A percentile compares a stretch with the other conserved stretches of the same genome.
These are phyloP conservation scores for Nyleta sp. DNA, from an alignment of 2,888 invertebrate genomes.

Conservation along the genomic window DNA sequence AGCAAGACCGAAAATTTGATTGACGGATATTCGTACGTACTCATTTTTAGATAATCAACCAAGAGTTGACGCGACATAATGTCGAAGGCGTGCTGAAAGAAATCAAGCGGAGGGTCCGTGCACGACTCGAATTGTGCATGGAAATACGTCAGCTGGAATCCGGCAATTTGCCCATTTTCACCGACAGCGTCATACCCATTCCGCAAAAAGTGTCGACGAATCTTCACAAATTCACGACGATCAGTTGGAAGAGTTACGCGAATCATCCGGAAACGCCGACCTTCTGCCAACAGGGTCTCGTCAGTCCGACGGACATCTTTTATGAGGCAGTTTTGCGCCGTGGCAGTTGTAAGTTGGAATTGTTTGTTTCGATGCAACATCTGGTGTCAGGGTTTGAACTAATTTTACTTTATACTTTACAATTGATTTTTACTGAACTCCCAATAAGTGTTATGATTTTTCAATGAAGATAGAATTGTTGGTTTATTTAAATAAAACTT, in stretches of 20 bases:
- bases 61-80: conserved; percentile 84
- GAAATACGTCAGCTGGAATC: conserved; percentile 88
- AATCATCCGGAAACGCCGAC: conserved; percentile 68
- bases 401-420: no score
- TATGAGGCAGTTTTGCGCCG: conserved; percentile 92
- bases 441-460: no score
- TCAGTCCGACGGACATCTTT: conserved; percentile 87
- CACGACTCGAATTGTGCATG: conserved; percentile 89
- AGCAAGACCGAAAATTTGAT: no score
- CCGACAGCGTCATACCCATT: conserved; percentile 71
- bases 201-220: conserved; percentile 87
- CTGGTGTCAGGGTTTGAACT: no score
- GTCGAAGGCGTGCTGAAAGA: conserved; percentile 90
- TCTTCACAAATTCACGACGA: conserved; percentile 75
- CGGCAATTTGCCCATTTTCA: conserved; percentile 83
- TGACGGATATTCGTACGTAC: no score
- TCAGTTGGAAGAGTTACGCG: conserved; percentile 77
- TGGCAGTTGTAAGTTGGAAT: conserved; percentile 87
- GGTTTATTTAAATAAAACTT: no score
- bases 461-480: no score
- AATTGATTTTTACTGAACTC: no score
- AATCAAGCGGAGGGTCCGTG: conserved; percentile 88
- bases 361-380: no score
- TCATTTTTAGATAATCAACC: conserved; percentile 70
- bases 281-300: conserved; percentile 84